phyloP scores from a whole-genome alignment of 2,113 vertebrate genomes.

The Sakesphorus luctuosus region DNA sequence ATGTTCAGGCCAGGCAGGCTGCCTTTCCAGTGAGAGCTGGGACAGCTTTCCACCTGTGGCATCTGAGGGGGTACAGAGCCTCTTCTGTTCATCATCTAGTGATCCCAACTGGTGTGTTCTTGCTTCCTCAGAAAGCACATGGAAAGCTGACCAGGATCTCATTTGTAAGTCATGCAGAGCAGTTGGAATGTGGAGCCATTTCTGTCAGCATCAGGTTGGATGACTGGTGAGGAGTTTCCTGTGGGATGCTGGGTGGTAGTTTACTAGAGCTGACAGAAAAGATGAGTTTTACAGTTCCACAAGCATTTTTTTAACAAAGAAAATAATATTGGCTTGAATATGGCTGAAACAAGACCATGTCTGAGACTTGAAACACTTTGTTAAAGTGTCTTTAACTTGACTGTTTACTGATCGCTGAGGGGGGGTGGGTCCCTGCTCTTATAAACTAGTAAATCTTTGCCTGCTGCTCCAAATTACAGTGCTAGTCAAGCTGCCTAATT shows the following conservation, averaged over 20 bases:
- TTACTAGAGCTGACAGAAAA: background rate
- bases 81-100: background rate
- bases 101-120: background rate
- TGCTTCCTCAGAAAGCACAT: background rate
- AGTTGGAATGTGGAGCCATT: background rate
- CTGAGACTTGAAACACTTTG: background rate
- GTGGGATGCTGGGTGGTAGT: background rate
- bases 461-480: background rate
- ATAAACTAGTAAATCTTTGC: background rate
- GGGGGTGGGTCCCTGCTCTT: background rate
- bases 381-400: background rate
- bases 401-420: background rate
- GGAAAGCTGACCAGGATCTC: background rate
- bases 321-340: background rate
- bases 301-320: background rate
- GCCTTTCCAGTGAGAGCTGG: background rate
- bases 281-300: background rate
- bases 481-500: background rate
- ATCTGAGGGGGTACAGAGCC: background rate
- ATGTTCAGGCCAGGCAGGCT: rapidly evolving
- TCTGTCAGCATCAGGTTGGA: background rate
- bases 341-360: background rate
- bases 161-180: background rate
- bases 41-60: background rate
- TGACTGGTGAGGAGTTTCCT: background rate